Evolutionary conservation across 2,113 vertebrate species (phyloP).

Genomic region (Trochalopteron elliotii): DNA sequence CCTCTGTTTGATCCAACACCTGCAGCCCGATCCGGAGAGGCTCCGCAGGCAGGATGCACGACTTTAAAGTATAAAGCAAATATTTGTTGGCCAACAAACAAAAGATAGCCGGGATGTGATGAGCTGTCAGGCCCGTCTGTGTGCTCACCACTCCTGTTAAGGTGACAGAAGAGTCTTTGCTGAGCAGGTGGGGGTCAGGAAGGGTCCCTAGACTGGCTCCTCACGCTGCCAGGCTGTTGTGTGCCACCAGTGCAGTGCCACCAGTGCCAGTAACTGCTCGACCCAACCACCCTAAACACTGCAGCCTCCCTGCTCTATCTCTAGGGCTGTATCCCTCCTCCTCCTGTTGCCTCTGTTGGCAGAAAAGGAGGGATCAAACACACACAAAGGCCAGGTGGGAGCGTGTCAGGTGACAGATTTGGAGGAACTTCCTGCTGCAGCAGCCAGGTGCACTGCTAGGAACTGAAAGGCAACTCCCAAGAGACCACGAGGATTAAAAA

Average conservation of each 20-base stretch:
- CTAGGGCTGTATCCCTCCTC: neutral
- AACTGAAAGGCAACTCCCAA: neutral
- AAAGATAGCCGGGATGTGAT: neutral
- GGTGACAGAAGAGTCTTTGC: neutral
- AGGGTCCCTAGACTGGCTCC: neutral
- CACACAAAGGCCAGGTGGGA: neutral
- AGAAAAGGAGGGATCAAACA: neutral
- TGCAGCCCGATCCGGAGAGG: neutral
- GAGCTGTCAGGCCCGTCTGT: neutral
- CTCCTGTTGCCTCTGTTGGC: neutral
- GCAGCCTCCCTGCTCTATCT: neutral
- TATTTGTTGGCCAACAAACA: neutral
- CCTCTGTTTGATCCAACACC: neutral
- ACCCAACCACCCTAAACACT: neutral
- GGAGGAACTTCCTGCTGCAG: conserved; percentile 4
- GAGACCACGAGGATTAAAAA: neutral
- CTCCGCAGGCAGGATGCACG: neutral
- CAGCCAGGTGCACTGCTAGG: neutral
- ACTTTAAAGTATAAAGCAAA: neutral
- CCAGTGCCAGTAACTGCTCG: accelerated
- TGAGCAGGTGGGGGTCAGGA: neutral
- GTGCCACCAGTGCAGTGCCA: neutral
- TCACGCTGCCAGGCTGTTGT: accelerated
- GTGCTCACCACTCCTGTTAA: neutral
- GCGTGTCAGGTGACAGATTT: neutral